Evolutionary conservation across 2,888 invertebrate species (phyloP).

Genomic region (Digitonthophagus gazella): DNA sequence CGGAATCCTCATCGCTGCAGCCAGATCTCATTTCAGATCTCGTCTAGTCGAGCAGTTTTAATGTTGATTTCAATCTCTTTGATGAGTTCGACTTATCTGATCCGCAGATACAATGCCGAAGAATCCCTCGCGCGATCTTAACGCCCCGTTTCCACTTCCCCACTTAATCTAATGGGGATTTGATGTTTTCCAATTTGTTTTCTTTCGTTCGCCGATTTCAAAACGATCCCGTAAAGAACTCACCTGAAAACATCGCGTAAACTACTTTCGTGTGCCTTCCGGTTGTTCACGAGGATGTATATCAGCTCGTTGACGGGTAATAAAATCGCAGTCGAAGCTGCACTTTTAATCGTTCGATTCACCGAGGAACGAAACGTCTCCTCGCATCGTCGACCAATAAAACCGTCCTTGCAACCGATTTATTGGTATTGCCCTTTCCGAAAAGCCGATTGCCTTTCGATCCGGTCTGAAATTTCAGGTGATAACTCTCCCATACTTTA

Average conservation of each 20-base stretch:
- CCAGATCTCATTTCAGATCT: conserved; percentile 51
- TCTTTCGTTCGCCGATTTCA: neutral
- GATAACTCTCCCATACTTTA: neutral
- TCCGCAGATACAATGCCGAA: conserved; percentile 9
- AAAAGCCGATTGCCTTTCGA: neutral
- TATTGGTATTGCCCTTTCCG: neutral
- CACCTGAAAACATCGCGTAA: neutral
- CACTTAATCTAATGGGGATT: conserved; percentile 1
- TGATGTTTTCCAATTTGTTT: conserved; percentile 13
- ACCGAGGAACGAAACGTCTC: neutral
- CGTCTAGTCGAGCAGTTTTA: conserved; percentile 46
- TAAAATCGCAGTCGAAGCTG: neutral
- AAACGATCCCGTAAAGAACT: neutral
- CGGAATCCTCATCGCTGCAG: neutral
- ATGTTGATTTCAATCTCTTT: conserved; percentile 53
- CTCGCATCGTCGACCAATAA: neutral
- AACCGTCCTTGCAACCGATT: neutral
- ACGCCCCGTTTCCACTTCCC: conserved; percentile 6
- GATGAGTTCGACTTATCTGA: conserved; percentile 51
- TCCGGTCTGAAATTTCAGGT: neutral
- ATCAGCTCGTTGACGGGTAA: neutral
- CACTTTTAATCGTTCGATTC: neutral
- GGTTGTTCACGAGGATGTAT: neutral
- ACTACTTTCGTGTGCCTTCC: neutral
- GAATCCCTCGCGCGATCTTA: neutral